phyloP scores from a whole-genome alignment of 2,888 invertebrate species.

The Auanema sp. region DNA sequence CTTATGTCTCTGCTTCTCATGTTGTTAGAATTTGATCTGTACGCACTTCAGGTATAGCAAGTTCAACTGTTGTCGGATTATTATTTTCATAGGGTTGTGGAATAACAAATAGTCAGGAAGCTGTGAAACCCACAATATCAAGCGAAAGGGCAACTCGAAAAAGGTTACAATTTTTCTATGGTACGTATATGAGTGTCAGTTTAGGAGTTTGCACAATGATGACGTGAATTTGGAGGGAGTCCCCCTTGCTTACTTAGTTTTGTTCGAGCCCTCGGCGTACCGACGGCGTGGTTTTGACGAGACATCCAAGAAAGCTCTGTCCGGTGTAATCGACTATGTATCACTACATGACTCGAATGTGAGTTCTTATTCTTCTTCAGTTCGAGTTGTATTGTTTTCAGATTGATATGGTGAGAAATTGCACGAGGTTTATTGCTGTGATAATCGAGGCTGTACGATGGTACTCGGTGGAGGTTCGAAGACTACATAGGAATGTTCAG shows the following conservation, averaged over 20 bases:
- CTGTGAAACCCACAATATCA: too few species aligned
- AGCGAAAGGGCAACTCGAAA: too few species aligned
- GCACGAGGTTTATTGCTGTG: neutral
- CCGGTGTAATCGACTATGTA: neutral
- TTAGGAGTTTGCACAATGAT: neutral
- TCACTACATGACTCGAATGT: too few species aligned
- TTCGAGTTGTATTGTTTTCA: neutral
- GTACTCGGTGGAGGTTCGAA: too few species aligned
- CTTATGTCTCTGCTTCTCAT: neutral
- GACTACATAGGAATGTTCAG: too few species aligned
- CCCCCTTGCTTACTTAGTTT: neutral
- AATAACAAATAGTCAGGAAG: too few species aligned
- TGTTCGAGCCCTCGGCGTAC: neutral
- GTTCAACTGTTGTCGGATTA: neutral
- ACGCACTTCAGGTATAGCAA: neutral
- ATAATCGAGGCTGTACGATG: too few species aligned
- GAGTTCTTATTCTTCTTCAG: neutral
- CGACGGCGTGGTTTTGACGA: neutral
- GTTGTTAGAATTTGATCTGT: neutral
- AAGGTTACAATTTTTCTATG: too few species aligned
- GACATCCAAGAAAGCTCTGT: neutral
- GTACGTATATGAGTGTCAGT: too few species aligned
- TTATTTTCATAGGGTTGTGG: too few species aligned
- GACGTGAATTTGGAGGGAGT: neutral
- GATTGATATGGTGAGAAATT: neutral